A percentile compares a stretch with the other conserved stretches of the same genome.
Evolutionary conservation across 2,113 vertebrate species (phyloP).

Genomic region (Albula glossodonta): DNA sequence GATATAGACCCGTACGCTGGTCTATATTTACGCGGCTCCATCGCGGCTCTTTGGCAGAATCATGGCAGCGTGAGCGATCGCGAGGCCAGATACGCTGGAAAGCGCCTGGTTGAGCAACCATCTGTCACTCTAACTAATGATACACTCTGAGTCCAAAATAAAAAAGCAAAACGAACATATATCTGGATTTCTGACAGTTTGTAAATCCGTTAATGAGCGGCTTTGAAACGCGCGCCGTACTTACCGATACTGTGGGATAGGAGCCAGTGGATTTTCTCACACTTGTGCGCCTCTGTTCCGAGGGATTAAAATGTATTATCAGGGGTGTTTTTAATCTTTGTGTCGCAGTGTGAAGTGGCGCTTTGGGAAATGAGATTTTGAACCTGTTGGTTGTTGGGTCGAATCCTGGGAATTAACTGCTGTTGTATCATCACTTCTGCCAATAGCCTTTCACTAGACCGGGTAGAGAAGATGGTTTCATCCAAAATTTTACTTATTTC

Average conservation of each 20-base stretch:
- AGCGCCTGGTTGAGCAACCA: conserved; percentile 43
- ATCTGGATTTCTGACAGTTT: conserved; percentile 33
- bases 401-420: neutral
- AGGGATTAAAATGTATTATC: no score
- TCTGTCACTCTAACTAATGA: conserved; percentile 56
- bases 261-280: neutral
- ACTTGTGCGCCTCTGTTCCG: neutral
- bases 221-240: conserved; percentile 17
- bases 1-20: neutral
- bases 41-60: conserved; percentile 34
- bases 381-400: neutral
- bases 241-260: neutral
- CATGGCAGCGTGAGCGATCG: conserved; percentile 50
- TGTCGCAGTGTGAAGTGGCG: neutral
- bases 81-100: conserved; percentile 50
- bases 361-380: neutral
- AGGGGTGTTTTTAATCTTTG: neutral
- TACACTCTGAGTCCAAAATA: conserved; percentile 38
- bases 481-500: no score
- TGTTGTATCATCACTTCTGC: no score
- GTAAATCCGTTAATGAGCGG: conserved; percentile 35
- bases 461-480: no score
- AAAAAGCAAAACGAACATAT: conserved; percentile 24
- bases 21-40: conserved; percentile 33
- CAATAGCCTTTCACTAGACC: no score